Evolutionary conservation across 2,113 vertebrate genomes (phyloP).

Genomic region (Columba janthina): DNA sequence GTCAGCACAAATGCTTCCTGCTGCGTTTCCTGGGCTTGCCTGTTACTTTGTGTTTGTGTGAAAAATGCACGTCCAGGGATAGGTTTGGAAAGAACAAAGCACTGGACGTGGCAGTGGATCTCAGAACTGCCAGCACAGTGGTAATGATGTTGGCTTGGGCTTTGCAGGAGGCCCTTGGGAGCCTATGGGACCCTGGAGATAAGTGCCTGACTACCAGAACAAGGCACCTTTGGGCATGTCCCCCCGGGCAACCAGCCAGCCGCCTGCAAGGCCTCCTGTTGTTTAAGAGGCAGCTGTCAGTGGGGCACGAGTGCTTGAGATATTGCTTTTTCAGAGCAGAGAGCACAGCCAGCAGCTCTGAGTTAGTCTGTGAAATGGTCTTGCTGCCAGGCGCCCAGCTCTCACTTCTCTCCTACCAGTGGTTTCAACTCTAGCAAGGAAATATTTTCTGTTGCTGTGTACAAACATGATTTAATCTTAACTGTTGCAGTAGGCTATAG

Average conservation of each 20-base stretch:
- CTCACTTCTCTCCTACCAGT: neutral
- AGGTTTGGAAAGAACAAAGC: neutral
- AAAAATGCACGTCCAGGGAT: neutral
- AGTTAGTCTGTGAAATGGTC: fast-evolving
- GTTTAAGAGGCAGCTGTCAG: neutral
- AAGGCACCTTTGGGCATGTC: neutral
- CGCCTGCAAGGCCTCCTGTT: neutral
- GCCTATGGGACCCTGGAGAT: neutral
- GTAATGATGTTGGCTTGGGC: neutral
- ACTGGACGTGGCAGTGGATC: neutral
- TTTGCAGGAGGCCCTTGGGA: neutral
- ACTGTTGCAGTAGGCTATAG: neutral
- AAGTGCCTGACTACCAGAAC: neutral
- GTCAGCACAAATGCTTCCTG: neutral
- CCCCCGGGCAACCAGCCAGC: neutral
- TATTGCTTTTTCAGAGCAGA: neutral
- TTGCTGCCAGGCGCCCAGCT: neutral
- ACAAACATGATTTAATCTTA: neutral
- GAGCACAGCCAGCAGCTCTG: neutral
- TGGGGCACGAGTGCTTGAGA: neutral
- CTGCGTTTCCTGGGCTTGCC: neutral
- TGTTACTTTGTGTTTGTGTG: neutral
- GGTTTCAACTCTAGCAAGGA: neutral
- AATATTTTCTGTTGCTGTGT: fast-evolving
- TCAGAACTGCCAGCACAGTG: neutral